Evolutionary conservation across 37 sponge, comb jelly and placozoan genomes (phyloP), one percentile per base, ranked within the genome.

Genomic region (Chondrilla cf. caribensis): DNA sequence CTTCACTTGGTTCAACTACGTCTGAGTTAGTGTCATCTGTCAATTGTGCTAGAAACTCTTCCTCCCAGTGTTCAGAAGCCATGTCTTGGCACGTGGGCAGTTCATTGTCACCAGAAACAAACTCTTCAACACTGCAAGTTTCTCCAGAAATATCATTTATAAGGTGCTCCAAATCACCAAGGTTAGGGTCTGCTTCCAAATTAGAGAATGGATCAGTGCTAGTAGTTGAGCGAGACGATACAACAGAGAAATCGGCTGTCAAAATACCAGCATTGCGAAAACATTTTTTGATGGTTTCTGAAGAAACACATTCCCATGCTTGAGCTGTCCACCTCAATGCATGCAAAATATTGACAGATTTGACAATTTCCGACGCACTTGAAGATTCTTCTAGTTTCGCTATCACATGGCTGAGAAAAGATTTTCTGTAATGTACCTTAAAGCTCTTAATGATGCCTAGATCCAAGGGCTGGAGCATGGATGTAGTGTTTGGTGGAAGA

Each of bases 391-490:
- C 87, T 51, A 85, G 80, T 70, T 83, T 86, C 17, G 93, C 26
- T 54, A 89, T 11, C 24, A 79, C 47, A 58, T 79, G 58, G 7
- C 58, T 19, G 43, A 91, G 25, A 29, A 90, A 43, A 6, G 54
- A 59, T 3, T 71, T 83, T 35, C 85, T 8, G 55, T 83, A 90
- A 25, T 79, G 85, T n/a, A 87, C 79, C 55, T 90, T 90, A 44
- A 90, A 90, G 55, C 72, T 86, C 82, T 86, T 43, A 36, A 87
- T 90, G 15, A 90, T 90, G 28, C 91, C 85, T 28, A 81, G 82
- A 76, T 89, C 91, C 36, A 90, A 55, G 4, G 91, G 91, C 77
- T 90, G 87, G 19, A 90, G 77, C 58, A 55, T 83, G 38, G 87
- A 83, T 17, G 91, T 90, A 6, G 87, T 90, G 70, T 90, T 86